A percentile compares a stretch with the other conserved stretches of the same genome.
Conservation (phyloP, 2,113 vertebrate species). For the Mastomys coucha region DNA sequence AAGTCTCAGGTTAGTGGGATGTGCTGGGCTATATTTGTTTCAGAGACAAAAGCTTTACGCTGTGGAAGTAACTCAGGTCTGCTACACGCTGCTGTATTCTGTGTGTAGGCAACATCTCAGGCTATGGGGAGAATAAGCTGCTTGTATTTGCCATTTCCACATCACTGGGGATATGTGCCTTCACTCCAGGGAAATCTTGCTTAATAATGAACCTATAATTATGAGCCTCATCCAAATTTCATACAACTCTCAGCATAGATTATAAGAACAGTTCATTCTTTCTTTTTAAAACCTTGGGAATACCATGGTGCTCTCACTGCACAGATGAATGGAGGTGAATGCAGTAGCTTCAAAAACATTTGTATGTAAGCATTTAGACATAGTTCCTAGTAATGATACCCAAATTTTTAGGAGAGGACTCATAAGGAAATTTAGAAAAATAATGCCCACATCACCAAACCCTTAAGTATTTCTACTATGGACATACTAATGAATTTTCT, state of each 20-base stretch:
- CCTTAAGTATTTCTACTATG: background rate
- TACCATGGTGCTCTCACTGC: background rate
- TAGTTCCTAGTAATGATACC: background rate
- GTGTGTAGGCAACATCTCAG: background rate
- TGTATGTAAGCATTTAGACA: accelerated
- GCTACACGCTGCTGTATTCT: background rate
- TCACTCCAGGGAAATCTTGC: background rate
- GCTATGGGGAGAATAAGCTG: background rate
- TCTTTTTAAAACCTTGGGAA: background rate
- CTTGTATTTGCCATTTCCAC: background rate
- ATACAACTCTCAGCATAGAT: background rate
- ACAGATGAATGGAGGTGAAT: background rate
- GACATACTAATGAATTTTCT: background rate
- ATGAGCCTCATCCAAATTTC: background rate
- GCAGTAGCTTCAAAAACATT: background rate
- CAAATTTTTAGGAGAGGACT: background rate
- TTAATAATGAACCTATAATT: background rate
- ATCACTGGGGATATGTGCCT: background rate
- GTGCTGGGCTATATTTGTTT: background rate
- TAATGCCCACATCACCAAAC: background rate
- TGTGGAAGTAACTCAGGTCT: background rate
- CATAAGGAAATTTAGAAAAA: background rate
- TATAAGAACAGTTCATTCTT: background rate
- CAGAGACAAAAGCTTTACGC: background rate
- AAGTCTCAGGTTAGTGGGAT: background rate